Evolutionary conservation across 2,113 vertebrate species (phyloP), one percentile per base, ranked within the genome.

Genomic region (Cottus gobio): DNA sequence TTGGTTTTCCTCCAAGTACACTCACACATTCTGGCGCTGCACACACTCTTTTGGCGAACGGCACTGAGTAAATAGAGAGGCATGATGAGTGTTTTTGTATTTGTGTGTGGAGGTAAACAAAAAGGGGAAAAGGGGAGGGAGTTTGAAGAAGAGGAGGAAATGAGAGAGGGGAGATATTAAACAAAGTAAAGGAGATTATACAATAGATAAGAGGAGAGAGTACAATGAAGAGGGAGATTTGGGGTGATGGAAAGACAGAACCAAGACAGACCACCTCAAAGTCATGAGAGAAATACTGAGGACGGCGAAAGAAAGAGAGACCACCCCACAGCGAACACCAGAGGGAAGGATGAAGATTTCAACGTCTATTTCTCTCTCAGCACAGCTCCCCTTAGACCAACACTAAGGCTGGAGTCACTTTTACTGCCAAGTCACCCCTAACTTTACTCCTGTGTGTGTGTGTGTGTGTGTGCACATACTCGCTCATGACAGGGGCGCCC

Each of bases 341-440:
- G 82, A 46, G 80, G 69, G 77, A 89, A 88, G 62, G 39, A 74
- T 54, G 74, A 66, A 80, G 76, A 87, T 71, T 80, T 89, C 82
- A 84, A 76, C 36, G 28, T 85, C 75, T 80, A 64, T 66, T 77
- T 83, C 84, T 90, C 77, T 86, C 78, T 57, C 65, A 90, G 80
- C 54, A 75, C 50, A 73, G 75, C 68, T 90, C 87, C 83, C 77
- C 16, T 85, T 34, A 71, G 90, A 84, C 87, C 86, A 84, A 86
- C 84, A 56, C 65, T 42, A 64, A 89, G 73, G 82, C 87, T 79
- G 75, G 68, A 89, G 76, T 68, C 4, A 0, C 48, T 82, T 24
- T 58, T 10, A 52, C 70, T 90, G 91, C 93, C 87, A 89, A 93
- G 75, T 85, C 85, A 85, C 85, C 84, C 81, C 66, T 88, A 75